A percentile compares a stretch with the other conserved stretches of the same genome.
These are phyloP conservation scores for Matsumyia berberina DNA, from an alignment of 2,888 invertebrate genomes.

Conservation along the genomic window DNA sequence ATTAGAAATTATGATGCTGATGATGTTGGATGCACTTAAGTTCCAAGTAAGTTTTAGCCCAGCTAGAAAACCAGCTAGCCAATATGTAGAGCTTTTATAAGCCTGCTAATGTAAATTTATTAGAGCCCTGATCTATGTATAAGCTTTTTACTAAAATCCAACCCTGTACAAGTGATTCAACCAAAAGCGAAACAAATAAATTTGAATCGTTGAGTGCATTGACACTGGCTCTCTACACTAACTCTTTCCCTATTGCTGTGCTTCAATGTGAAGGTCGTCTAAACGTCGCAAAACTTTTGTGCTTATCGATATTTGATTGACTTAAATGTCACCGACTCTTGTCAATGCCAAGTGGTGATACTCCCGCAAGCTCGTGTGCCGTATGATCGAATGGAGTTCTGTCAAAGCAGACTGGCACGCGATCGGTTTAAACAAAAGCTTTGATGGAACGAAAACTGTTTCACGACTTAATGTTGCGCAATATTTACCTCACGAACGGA, in stretches of 20 bases:
- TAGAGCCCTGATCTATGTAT: not conserved
- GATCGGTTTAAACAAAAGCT: slow-evolving; percentile 41
- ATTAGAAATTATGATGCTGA: too few relatives aligned
- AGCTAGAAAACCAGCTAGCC: too few relatives aligned
- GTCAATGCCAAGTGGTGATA: slow-evolving; percentile 47
- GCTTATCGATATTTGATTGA: slow-evolving; percentile 40
- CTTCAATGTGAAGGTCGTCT: slow-evolving; percentile 70
- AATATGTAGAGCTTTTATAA: too few relatives aligned
- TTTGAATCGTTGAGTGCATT: slow-evolving; percentile 55
- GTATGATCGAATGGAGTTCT: slow-evolving; percentile 5
- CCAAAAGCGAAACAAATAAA: slow-evolving; percentile 16
- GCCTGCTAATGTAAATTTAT: too few relatives aligned
- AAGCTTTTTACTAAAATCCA: not conserved
- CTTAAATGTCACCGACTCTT: slow-evolving; percentile 68
- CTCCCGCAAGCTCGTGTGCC: not conserved
- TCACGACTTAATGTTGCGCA: slow-evolving; percentile 18
- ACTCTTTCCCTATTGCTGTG: slow-evolving; percentile 17
- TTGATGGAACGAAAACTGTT: not conserved
- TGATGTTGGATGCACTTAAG: too few relatives aligned
- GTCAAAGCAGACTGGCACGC: slow-evolving; percentile 29
- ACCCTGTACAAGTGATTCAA: slow-evolving; percentile 53
- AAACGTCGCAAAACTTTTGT: slow-evolving; percentile 56
- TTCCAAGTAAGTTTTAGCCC: too few relatives aligned
- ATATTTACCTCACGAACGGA: slow-evolving; percentile 12
- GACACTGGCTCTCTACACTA: slow-evolving; percentile 30